A percentile compares a stretch with the other conserved stretches of the same genome.
phyloP scores from a whole-genome alignment of 2,797 vertebrate species.

The Phrynocephalus guinanensis region DNA sequence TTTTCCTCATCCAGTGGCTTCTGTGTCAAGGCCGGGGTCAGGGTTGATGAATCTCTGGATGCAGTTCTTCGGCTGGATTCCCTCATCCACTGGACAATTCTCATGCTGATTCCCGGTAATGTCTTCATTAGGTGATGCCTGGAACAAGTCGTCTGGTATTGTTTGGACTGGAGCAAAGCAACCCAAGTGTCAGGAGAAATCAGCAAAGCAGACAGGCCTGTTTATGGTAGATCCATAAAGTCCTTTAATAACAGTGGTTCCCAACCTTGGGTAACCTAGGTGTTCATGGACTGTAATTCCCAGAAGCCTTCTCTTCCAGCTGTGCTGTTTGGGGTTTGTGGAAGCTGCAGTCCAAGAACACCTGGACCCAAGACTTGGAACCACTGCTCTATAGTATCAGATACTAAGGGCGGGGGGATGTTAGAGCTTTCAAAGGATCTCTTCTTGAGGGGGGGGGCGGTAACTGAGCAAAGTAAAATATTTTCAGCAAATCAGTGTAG shows the following conservation, averaged over 20 bases:
- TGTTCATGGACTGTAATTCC: no score
- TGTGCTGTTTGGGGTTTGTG: no score
- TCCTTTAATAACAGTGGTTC: no score
- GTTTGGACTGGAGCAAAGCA: background rate
- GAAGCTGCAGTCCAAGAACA: no score
- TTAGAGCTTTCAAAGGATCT: conserved; percentile 20
- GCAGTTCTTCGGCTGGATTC: background rate
- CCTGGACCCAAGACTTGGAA: no score
- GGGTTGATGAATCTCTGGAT: background rate
- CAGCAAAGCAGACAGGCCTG: background rate
- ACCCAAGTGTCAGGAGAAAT: background rate
- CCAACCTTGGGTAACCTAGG: no score
- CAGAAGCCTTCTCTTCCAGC: no score
- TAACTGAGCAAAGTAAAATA: conserved; percentile 29
- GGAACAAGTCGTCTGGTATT: background rate
- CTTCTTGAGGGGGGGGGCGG: background rate
- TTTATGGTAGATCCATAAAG: no score
- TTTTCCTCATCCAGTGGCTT: no score
- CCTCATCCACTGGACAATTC: background rate
- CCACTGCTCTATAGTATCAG: conserved; percentile 25
- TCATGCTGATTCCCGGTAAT: background rate
- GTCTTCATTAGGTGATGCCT: background rate
- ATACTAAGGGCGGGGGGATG: conserved; percentile 36
- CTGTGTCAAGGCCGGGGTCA: background rate
- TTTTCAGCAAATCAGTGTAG: conserved; percentile 43